These are phyloP conservation scores for Alectura lathami DNA, from an alignment of 2,113 vertebrate genomes.

Conservation along the genomic window DNA sequence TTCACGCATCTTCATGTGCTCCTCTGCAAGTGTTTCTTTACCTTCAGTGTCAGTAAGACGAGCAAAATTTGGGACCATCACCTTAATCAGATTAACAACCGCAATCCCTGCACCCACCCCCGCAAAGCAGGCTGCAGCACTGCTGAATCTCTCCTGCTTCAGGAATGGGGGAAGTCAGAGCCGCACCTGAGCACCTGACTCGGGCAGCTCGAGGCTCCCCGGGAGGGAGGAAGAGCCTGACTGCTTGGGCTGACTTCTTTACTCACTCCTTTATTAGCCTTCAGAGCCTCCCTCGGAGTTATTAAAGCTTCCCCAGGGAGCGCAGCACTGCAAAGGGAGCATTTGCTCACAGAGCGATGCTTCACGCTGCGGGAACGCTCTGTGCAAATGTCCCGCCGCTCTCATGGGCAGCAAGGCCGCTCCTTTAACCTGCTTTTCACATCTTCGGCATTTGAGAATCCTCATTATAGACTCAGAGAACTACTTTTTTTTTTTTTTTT, in stretches of 20 bases:
- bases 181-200: background rate
- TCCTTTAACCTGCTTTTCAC: constrained; percentile 5
- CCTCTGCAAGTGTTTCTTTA: background rate
- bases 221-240: background rate
- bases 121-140: background rate
- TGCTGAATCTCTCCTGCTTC: background rate
- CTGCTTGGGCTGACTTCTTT: background rate
- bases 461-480: background rate
- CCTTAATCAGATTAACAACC: constrained; percentile 27
- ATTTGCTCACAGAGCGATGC: background rate
- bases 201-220: background rate
- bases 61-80: background rate
- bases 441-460: background rate
- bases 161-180: background rate
- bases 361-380: rapidly evolving
- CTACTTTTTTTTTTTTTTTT: background rate
- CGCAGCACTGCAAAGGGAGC: rapidly evolving
- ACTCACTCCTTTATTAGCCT: background rate
- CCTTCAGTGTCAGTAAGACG: background rate
- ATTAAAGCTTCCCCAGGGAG: background rate
- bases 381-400: background rate
- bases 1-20: background rate
- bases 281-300: background rate
- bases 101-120: background rate
- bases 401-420: background rate